phyloP scores from a whole-genome alignment of 2,113 vertebrate genomes.

The Rhipidura dahli region DNA sequence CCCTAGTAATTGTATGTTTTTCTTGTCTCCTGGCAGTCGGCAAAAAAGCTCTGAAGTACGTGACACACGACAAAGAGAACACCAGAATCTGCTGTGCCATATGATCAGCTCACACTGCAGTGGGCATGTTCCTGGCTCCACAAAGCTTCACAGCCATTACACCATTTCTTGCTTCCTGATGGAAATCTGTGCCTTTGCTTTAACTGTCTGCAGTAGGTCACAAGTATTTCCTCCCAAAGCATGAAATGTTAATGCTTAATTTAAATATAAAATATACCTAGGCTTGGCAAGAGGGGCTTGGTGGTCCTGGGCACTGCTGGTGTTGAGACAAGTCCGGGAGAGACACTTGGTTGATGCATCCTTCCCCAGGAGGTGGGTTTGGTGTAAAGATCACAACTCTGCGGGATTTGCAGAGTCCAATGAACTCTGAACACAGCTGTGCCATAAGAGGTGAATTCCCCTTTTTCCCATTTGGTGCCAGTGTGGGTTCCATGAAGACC shows the following conservation, averaged over 20 bases:
- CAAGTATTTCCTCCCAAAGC: neutral
- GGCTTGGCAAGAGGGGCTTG: neutral
- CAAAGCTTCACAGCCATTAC: neutral
- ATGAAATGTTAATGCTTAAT: neutral
- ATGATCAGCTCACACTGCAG: neutral
- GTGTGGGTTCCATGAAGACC: neutral
- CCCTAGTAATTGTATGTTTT: neutral
- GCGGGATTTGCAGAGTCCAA: neutral
- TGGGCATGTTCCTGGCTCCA: neutral
- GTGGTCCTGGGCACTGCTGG: neutral
- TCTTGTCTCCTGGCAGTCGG: neutral
- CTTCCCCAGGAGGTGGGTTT: neutral
- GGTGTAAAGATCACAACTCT: neutral
- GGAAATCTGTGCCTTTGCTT: neutral
- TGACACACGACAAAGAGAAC: constrained; percentile 2
- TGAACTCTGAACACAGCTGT: neutral
- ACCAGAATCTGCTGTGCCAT: constrained; percentile 28
- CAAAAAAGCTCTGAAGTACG: neutral
- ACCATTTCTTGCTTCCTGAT: neutral
- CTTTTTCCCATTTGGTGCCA: neutral
- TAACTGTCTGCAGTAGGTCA: neutral
- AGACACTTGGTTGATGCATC: fast-evolving
- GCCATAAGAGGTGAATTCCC: neutral
- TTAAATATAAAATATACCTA: neutral
- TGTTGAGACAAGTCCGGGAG: neutral